These are phyloP conservation scores for Suricata suricatta DNA, from an alignment of 2,113 vertebrate species.

Conservation along the genomic window DNA sequence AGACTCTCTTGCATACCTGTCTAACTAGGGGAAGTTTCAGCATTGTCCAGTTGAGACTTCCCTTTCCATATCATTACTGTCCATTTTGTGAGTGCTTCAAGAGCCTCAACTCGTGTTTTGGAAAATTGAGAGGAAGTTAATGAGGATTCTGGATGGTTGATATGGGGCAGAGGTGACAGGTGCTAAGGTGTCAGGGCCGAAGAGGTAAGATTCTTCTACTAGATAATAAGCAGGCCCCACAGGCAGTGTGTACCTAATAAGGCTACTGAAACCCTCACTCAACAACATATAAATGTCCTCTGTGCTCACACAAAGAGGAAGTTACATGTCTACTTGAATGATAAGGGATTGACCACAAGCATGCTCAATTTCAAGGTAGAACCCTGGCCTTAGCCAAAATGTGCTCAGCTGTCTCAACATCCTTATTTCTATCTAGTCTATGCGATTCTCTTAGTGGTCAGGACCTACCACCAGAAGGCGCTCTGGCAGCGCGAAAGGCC, in stretches of 20 bases:
- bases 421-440: not conserved
- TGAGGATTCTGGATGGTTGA: not conserved
- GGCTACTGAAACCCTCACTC: not conserved
- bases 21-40: not conserved
- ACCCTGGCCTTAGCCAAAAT: not conserved
- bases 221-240: not conserved
- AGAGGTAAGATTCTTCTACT: not conserved
- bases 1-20: not conserved
- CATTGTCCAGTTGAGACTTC: not conserved
- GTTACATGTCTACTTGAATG: not conserved
- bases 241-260: not conserved
- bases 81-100: not conserved
- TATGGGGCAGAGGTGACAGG: not conserved
- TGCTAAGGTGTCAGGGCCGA: not conserved
- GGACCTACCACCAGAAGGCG: no score
- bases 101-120: not conserved
- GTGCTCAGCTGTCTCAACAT: not conserved
- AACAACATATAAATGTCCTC: not conserved
- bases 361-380: not conserved
- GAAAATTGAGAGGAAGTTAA: not conserved
- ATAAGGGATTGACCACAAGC: not conserved
- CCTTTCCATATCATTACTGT: not conserved
- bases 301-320: not conserved
- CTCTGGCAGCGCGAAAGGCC: not conserved
- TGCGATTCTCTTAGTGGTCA: not conserved